Conservation (phyloP, 2,888 invertebrate genomes). For the Watsonalla cultraria region DNA sequence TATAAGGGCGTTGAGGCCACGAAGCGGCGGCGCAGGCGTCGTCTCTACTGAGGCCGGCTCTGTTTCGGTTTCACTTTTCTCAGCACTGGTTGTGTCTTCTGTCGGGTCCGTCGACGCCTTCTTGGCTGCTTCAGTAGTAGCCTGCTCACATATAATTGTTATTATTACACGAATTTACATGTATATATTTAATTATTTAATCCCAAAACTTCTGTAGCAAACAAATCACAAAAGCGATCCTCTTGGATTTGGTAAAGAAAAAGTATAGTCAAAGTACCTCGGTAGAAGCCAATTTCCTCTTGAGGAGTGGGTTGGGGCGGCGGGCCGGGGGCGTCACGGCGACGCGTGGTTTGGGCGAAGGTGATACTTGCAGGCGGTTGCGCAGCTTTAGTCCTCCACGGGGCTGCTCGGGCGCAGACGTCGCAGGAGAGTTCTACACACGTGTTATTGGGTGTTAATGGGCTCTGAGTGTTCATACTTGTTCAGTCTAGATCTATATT, state of each 20-base stretch:
- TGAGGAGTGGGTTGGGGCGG: slow-evolving; percentile 76
- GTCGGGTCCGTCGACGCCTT: slow-evolving; percentile 54
- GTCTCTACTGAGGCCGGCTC: slow-evolving; percentile 55
- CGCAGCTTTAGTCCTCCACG: slow-evolving; percentile 53
- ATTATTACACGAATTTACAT: not conserved
- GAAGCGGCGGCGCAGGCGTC: slow-evolving; percentile 78
- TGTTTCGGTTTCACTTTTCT: slow-evolving; percentile 61
- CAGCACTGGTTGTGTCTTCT: slow-evolving; percentile 64
- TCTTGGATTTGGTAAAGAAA: no score
- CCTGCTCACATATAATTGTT: slow-evolving; percentile 26
- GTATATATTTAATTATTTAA: no score
- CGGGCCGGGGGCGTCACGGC: slow-evolving; percentile 71
- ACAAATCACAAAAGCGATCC: not conserved
- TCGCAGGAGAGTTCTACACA: slow-evolving; percentile 43
- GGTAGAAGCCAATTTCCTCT: slow-evolving; percentile 68
- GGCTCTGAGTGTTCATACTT: no score
- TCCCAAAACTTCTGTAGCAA: no score
- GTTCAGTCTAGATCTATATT: no score
- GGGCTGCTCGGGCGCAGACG: slow-evolving; percentile 52
- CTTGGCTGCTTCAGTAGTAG: slow-evolving; percentile 62
- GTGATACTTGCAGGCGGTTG: slow-evolving; percentile 64
- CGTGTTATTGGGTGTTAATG: no score
- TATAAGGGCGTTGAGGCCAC: slow-evolving; percentile 82
- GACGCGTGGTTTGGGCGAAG: slow-evolving; percentile 67
- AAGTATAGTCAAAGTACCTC: slow-evolving; percentile 40